Evolutionary conservation across 2,797 vertebrate genomes (phyloP).

Genomic region (Amblyopsis hoosieri): DNA sequence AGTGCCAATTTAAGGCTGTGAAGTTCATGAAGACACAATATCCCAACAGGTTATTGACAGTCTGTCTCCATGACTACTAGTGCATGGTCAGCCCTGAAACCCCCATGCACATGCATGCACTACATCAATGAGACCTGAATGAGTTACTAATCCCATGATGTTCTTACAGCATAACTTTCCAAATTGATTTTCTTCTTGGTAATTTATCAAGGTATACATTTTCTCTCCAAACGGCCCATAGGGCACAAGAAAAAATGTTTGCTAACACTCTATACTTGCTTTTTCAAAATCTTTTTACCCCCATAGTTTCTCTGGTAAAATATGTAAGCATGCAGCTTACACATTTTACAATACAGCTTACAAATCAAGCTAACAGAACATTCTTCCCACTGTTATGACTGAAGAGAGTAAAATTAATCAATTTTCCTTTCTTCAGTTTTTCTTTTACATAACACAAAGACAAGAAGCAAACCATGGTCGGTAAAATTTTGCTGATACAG

Average conservation of each 20-base stretch:
- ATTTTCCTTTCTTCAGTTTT: conserved; percentile 4
- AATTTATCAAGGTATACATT: conserved; percentile 63
- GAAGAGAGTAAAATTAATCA: conserved; percentile 18
- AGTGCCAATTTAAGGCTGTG: not conserved
- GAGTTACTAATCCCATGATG: conserved; percentile 1
- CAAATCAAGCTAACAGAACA: no score
- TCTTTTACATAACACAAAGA: conserved; percentile 45
- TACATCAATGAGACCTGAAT: not conserved
- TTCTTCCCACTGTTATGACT: conserved; percentile 18
- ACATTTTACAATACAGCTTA: no score
- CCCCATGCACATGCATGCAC: no score
- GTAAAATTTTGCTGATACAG: conserved; percentile 61
- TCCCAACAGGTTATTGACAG: conserved; percentile 4
- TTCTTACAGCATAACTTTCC: conserved; percentile 27
- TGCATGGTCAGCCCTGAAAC: not conserved
- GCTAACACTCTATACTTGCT: no score
- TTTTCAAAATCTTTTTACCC: no score
- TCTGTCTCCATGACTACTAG: conserved; percentile 7
- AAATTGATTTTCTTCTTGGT: conserved; percentile 38
- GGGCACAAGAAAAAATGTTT: conserved; percentile 25
- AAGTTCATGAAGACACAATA: not conserved
- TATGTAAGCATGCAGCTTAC: no score
- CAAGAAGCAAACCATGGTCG: conserved; percentile 12
- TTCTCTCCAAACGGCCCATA: conserved; percentile 48
- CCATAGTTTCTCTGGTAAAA: no score